phyloP scores from a whole-genome alignment of 2,888 invertebrate genomes.

The Hydrotaea diabolus region DNA sequence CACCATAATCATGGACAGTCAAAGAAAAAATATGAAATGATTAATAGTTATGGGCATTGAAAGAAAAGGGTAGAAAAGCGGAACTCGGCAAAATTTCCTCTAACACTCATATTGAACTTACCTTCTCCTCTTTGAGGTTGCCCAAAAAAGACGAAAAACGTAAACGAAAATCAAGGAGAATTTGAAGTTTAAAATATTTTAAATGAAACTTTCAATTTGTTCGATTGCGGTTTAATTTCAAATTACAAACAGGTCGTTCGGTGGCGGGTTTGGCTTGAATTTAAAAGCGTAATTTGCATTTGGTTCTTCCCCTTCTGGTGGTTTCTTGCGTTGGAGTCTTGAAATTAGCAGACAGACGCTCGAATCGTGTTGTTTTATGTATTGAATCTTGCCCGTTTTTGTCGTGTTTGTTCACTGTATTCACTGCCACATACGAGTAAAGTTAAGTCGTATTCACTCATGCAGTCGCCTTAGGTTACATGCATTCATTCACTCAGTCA shows the following conservation, averaged over 20 bases:
- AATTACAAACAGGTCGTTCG: not conserved
- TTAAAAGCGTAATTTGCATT: constrained; percentile 49
- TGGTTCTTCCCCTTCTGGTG: constrained; percentile 41
- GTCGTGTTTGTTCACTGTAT: not conserved
- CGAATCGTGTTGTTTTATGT: not conserved
- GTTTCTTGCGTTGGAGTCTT: constrained; percentile 1
- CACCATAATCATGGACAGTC: constrained; percentile 23
- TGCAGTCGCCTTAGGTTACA: not conserved
- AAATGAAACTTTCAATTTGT: constrained; percentile 56
- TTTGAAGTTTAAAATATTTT: constrained; percentile 11
- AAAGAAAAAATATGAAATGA: constrained; percentile 22
- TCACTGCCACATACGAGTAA: not conserved
- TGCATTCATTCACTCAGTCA: not conserved
- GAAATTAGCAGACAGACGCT: constrained; percentile 25
- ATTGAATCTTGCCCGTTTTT: constrained; percentile 20
- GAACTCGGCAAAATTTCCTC: not conserved
- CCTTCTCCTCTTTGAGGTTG: constrained; percentile 44
- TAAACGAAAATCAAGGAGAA: constrained; percentile 22
- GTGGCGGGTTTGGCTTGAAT: constrained; percentile 14
- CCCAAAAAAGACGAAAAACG: constrained; percentile 2
- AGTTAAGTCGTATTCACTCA: not conserved
- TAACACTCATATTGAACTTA: constrained; percentile 43
- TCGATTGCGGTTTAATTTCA: too few relatives aligned
- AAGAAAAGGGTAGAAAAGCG: not conserved
- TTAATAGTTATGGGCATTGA: constrained; percentile 17